Evolutionary conservation across 1,140 invertebrate species (phyloP), one percentile per base, ranked within the genome.

Genomic region (Bombus balteatus): DNA sequence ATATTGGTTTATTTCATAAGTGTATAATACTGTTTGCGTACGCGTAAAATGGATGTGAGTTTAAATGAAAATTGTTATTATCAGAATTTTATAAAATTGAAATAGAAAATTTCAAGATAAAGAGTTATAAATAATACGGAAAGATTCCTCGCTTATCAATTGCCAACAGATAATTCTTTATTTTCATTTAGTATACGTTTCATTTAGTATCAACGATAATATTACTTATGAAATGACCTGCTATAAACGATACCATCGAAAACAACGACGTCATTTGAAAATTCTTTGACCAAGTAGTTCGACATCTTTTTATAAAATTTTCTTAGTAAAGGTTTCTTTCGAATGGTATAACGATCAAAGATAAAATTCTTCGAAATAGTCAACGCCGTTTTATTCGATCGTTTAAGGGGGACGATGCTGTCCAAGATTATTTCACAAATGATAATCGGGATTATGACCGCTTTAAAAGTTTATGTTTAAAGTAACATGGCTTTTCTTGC

Each of bases 401-500:
- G 15, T 66, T 79, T 22, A 66, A 37, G 15, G 4, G 22, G 9
- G 22, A 18, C 18, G 66, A 68, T 37, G 32, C 32, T 22, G 34
- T 34, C 18, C 28, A 22, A 65, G 57, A 34, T 59, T 76, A 62
- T 39, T 76, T 83, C 32, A 59, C 47, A 66, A 47, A 66, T 76
- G 47, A 76, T 83, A 83, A 83, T 76, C 72, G 32, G 22, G 81
- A 76, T 75, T 83, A 83, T 59, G 72, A 47, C 41, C 59, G 28
- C 81, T 53, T 83, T 83, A 76, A 76, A 76, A 83, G 72, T 76
- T 83, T 66, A 76, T 53, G 72, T 37, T 65, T 32, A 39, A 43
- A 15, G 59, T 47, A 83, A 76, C 71, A 59, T 65, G 10, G 1
- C 18, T n/a, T 32, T n/a, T 18, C 18, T 28, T 13, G 22, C 18